Evolutionary conservation across 2,888 invertebrate genomes (phyloP).

Genomic region (Ametastegia equiseti): DNA sequence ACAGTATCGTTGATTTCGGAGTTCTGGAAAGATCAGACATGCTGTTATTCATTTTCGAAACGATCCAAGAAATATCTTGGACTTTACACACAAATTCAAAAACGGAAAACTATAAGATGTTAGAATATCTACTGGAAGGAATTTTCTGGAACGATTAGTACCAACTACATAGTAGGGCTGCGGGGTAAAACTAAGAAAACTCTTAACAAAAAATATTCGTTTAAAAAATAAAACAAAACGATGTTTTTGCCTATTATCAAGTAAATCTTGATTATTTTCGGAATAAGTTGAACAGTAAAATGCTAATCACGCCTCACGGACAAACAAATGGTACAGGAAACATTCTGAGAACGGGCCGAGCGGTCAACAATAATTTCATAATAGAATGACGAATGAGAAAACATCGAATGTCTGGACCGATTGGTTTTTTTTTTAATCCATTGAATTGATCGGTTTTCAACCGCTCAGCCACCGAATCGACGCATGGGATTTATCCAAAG

Average conservation of each 20-base stretch:
- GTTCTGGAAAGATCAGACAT: conserved; percentile 18
- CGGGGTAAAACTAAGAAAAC: not conserved
- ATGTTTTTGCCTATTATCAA: too few relatives aligned
- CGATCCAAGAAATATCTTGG: not conserved
- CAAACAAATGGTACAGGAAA: conserved; percentile 26
- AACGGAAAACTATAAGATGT: conserved; percentile 6
- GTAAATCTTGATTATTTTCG: too few relatives aligned
- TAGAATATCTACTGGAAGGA: conserved; percentile 4
- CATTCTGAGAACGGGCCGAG: not conserved
- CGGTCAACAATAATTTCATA: not conserved
- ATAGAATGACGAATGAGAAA: not conserved
- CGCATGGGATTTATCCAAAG: not conserved
- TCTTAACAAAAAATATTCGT: too few relatives aligned
- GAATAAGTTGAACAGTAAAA: too few relatives aligned
- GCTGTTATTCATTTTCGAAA: not conserved
- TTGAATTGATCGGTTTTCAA: conserved; percentile 5
- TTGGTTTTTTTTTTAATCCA: too few relatives aligned
- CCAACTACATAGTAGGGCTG: not conserved
- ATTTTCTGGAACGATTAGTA: not conserved
- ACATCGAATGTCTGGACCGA: not conserved
- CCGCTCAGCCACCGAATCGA: conserved; percentile 22
- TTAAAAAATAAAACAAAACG: too few relatives aligned
- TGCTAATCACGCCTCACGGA: conserved; percentile 39
- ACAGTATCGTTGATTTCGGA: conserved; percentile 51
- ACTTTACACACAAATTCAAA: conserved; percentile 9